A percentile compares a stretch with the other conserved stretches of the same genome.
Evolutionary conservation across 53 echinoderm and acorn worm genomes (phyloP).

Genomic region (Luidia sarsii): DNA sequence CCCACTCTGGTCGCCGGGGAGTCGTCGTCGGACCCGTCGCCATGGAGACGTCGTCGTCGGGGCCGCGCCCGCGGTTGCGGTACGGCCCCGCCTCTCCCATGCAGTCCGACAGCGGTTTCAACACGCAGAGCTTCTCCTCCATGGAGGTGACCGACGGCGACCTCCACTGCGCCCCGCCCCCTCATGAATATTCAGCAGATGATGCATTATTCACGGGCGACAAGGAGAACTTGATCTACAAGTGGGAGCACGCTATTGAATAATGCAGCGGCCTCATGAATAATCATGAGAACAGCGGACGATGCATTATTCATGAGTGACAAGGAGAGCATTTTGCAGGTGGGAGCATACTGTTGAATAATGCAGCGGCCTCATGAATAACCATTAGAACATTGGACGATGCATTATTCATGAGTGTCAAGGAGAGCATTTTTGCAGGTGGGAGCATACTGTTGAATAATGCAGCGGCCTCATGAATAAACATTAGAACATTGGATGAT

Average conservation of each 20-base stretch:
- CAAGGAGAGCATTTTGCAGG: too few species aligned
- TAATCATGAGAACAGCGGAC: not conserved
- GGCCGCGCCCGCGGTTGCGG: too few species aligned
- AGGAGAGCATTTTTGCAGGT: too few species aligned
- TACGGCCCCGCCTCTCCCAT: slow-evolving; percentile 1
- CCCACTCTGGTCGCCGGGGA: not conserved
- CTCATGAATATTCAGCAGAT: slow-evolving; percentile 44
- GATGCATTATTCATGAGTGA: not conserved
- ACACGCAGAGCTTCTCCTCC: slow-evolving; percentile 67
- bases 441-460: too few species aligned
- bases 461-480: too few species aligned
- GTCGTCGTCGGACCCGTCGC: not conserved
- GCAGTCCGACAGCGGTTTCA: slow-evolving; percentile 79
- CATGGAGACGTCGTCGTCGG: not conserved
- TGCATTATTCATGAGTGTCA: not conserved
- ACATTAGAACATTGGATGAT: not conserved
- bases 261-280: too few species aligned
- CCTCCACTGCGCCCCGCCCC: not conserved
- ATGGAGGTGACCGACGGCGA: slow-evolving; percentile 55
- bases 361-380: too few species aligned
- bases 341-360: too few species aligned
- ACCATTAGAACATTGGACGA: not conserved
- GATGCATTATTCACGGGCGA: slow-evolving; percentile 1
- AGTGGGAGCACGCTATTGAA: too few species aligned
- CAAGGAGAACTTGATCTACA: slow-evolving; percentile 8